Base-by-base conservation (phyloP, 2,797 vertebrate genomes). In the Iguana delicatissima region DNA sequence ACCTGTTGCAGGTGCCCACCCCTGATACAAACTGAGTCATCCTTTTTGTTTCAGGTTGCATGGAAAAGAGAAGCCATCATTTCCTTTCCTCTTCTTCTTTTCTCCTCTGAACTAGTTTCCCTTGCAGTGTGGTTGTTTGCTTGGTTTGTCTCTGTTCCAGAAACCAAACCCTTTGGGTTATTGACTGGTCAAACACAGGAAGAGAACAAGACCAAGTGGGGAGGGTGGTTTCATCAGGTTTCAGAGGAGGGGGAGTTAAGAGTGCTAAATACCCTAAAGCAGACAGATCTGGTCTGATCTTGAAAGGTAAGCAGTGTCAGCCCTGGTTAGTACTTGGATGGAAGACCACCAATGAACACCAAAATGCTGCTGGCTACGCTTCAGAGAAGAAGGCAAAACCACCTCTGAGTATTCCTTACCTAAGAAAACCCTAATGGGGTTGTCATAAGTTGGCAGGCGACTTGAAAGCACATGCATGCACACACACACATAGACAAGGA, bases 111-210 rank as follows among this genome's bases (percentile, higher is more conserved):
- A 83, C 59, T 79, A 57, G 32, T 77, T 90, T 87, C 72, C 57
- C 38, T 10, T 32, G 57, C 18, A 77, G 4, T 42, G 6, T n/a
- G 50, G 13, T 12, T 87, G 80, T 84, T 84, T 84, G 73, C 46
- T 84, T 46, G 32, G 6, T 42, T 91, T 73, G 38, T 79, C 57
- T 38, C 59, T 79, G 72, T 77, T 84, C 80, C 80, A 91, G 57
- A 91, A 62, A 46, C 24, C n/a, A 67, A 77, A 91, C 29, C 46
- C 85, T 62, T 69, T 72, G n/a, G 86, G 90, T 26, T 84, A 50
- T 69, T 91, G 89, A 91, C 85, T 87, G 87, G 59, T 87, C 86
- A 91, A 87, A 87, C 86, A 87, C 7, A 26, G 80, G 62, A 84
- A 50, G 29, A 79, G 46, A 46, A 84, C 52, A 79, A 69, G 20